Evolutionary conservation across 2,797 vertebrate species (phyloP), one percentile per base, ranked within the genome.

Genomic region (Pipistrellus pygmaeus): DNA sequence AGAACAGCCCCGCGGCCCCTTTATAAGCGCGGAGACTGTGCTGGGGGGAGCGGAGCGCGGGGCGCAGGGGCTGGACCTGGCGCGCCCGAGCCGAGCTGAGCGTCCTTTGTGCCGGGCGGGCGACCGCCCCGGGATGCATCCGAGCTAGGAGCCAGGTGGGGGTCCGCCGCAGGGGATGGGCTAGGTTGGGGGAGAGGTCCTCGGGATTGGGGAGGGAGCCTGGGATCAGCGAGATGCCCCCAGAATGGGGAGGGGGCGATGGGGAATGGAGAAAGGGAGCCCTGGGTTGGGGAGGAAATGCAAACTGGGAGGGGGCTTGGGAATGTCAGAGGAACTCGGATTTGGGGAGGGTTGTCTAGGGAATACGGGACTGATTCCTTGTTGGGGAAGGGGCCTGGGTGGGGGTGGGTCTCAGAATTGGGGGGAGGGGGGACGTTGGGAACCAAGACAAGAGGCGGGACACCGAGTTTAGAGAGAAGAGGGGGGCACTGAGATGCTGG

Each of bases 61-160:
- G 94, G 95, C 88, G 78, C 95, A 76, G 76, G 94, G 88, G 94
- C 93, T 84, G 94, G 88, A 27, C 62, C 84, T 10, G 0, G 83
- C 32, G 93, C 91, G 53, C 51, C 18, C 27, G 71, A 77, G 66
- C 91, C 1, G 81, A 71, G 64, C 69, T 41, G 35, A 73, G 72
- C 60, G 95, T 96, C 91, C 95, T 97, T 97, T 97, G 96, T 96
- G 96, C 95, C 69, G 2, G 81, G 72, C 64, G 53, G 81, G 72
- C 64, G 46, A 64, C 73, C 71, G 85, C 85, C 90, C 91, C 51
- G 93, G 87, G 95, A 97, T 97, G 97, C 84, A 88, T 94, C 92
- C 91, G 83, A 93, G 93, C 94, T 97, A 97, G 96, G 94, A 97
- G 82, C 88, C 96, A 97, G 96, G 96, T 96, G 92, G 94, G 96